phyloP scores from a whole-genome alignment of 1,140 invertebrate species.

The Atopsyche davidsoni region DNA sequence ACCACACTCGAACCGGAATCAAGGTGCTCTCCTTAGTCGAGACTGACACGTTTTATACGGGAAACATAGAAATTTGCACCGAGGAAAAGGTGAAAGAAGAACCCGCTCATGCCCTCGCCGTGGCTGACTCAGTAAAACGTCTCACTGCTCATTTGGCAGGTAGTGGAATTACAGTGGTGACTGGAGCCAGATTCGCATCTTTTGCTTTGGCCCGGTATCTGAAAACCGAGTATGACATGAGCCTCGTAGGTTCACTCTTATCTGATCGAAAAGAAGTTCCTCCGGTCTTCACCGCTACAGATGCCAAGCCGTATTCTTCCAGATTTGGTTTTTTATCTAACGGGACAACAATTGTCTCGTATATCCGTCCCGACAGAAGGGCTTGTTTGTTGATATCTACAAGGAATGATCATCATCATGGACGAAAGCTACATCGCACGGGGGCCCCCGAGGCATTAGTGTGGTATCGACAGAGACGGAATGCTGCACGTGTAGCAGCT shows the following conservation, averaged over 20 bases:
- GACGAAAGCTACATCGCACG: slow-evolving; percentile 9
- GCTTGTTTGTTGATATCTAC: slow-evolving; percentile 22
- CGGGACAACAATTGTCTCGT: slow-evolving; percentile 29
- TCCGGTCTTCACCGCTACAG: slow-evolving; percentile 35
- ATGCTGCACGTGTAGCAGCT: slow-evolving; percentile 13
- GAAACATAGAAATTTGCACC: slow-evolving; percentile 45
- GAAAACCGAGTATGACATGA: slow-evolving; percentile 37
- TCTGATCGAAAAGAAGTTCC: slow-evolving; percentile 38
- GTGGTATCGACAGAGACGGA: slow-evolving; percentile 25
- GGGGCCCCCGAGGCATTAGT: slow-evolving; percentile 21
- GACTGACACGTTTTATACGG: slow-evolving; percentile 43
- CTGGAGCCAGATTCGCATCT: slow-evolving; percentile 41
- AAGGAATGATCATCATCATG: slow-evolving; percentile 19
- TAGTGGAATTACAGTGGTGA: slow-evolving; percentile 37
- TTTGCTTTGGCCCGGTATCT: slow-evolving; percentile 34
- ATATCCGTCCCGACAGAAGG: slow-evolving; percentile 20
- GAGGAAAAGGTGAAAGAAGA: slow-evolving; percentile 37
- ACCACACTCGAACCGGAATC: slow-evolving; percentile 36
- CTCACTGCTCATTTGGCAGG: slow-evolving; percentile 40
- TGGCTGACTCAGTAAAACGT: slow-evolving; percentile 37
- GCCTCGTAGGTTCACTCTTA: slow-evolving; percentile 35
- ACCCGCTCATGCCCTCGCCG: slow-evolving; percentile 5
- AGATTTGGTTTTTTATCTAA: slow-evolving; percentile 38
- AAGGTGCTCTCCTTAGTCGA: slow-evolving; percentile 44
- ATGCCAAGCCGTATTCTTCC: slow-evolving; percentile 34